Base-by-base conservation (phyloP, 2,797 vertebrate species). In the Sciaenops ocellatus region DNA sequence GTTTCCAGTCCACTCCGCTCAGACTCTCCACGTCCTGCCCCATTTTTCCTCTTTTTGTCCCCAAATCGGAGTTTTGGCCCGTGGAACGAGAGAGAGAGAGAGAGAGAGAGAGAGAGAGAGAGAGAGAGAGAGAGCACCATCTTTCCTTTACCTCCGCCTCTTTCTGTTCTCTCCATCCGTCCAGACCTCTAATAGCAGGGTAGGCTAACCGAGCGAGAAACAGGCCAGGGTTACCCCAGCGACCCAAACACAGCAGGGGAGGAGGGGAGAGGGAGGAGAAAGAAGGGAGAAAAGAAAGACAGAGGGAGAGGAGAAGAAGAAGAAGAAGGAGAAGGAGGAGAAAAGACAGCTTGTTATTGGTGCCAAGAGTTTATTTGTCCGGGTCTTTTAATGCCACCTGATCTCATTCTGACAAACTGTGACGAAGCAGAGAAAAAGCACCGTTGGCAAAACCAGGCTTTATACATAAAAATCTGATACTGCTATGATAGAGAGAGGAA, bases 131-230 rank as follows among this genome's bases (percentile, higher is more conserved):
- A 72, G 73, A 1, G 48, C 70, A 70, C 75, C 82, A 73, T 83
- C 83, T 88, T 87, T 85, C 85, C 73, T 81, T 83, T 65, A 72
- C 81, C 80, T 82, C 82, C 61, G 41, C 72, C 84, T 87, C 84
- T 84, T 82, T 86, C 84, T 83, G 79, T 82, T 89, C 83, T 79
- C 85, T 87, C 84, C 84, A 84, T 89, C 85, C 64, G 8, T 80
- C 88, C 89, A 93, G 93, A 93, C 95, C 92, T 95, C 94, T 95
- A 95, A 96, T 95, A 93, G 93, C 92, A 95, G 95, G 94, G 92
- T 96, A 93, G 81, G 88, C 84, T 88, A 93, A 94, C 89, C 18
- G 71, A 92, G 87, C 56, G 55, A 86, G 85, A 86, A 90, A 65
- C 75, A 57, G 93, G 90, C 93, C 93, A 93, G 90, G 91, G 90